These are phyloP conservation scores for Acanthosepion pharaonis DNA, from an alignment of 2,888 invertebrate species.

Conservation along the genomic window DNA sequence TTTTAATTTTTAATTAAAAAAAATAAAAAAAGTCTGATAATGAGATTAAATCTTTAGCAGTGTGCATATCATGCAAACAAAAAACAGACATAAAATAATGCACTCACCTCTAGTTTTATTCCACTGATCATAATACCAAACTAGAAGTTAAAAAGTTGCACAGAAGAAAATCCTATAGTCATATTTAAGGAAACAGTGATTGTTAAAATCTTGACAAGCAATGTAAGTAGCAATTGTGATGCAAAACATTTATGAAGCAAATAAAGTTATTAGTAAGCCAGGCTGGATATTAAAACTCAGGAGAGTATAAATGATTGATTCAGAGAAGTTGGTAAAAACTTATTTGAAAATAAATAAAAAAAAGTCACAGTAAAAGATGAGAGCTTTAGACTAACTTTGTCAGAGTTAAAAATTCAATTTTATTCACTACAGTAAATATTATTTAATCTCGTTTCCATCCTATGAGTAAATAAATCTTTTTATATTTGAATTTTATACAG, in stretches of 20 bases:
- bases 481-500: too few species aligned
- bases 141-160: neutral
- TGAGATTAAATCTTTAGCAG: neutral
- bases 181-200: neutral
- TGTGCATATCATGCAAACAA: conserved; percentile 20
- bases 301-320: neutral
- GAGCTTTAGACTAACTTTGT: neutral
- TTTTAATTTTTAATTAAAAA: neutral
- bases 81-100: conserved; percentile 3
- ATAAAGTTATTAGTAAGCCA: conserved; percentile 3
- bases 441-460: too few species aligned
- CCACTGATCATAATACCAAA: conserved; percentile 33
- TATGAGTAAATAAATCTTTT: too few species aligned
- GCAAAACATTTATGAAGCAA: conserved; percentile 33
- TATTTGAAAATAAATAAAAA: neutral
- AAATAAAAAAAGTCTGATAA: neutral
- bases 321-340: neutral
- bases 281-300: neutral
- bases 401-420: neutral
- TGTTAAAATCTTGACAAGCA: conserved; percentile 33
- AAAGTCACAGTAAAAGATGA: neutral
- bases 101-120: conserved; percentile 33
- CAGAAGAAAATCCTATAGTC: conserved; percentile 33
- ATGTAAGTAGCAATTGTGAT: conserved; percentile 18
- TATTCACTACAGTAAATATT: neutral